phyloP scores from a whole-genome alignment of 2,797 vertebrate genomes.

The Chrysocyon brachyurus region DNA sequence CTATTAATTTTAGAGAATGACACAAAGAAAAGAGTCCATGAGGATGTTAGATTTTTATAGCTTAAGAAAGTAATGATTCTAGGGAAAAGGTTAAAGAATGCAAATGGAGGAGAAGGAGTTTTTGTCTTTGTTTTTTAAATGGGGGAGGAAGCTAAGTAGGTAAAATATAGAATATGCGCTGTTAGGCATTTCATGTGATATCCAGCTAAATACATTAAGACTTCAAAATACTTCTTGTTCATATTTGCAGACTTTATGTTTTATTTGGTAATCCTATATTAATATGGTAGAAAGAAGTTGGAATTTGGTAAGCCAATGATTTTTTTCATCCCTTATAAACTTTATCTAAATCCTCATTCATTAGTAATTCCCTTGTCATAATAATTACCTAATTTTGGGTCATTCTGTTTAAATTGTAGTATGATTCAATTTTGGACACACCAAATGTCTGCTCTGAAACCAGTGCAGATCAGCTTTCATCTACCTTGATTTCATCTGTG shows the following conservation, averaged over 20 bases:
- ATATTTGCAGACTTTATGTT: background rate
- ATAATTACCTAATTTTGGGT: background rate
- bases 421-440: background rate
- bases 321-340: background rate
- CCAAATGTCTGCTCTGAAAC: background rate
- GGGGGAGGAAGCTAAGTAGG: background rate
- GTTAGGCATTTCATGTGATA: background rate
- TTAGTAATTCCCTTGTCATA: background rate
- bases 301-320: background rate
- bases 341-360: background rate
- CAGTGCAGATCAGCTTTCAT: background rate
- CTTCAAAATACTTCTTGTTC: background rate
- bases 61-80: slow-evolving; percentile 36
- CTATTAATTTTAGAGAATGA: background rate
- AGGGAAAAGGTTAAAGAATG: background rate
- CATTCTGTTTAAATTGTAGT: background rate
- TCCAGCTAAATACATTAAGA: background rate
- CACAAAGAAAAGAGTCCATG: background rate
- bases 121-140: background rate
- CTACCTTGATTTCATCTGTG: background rate
- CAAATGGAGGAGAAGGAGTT: background rate
- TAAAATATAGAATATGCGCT: slow-evolving; percentile 16
- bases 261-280: background rate
- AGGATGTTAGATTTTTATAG: background rate
- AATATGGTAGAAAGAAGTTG: background rate